Evolutionary conservation across 2,888 invertebrate genomes (phyloP).

Genomic region (Eristalis arbustorum): DNA sequence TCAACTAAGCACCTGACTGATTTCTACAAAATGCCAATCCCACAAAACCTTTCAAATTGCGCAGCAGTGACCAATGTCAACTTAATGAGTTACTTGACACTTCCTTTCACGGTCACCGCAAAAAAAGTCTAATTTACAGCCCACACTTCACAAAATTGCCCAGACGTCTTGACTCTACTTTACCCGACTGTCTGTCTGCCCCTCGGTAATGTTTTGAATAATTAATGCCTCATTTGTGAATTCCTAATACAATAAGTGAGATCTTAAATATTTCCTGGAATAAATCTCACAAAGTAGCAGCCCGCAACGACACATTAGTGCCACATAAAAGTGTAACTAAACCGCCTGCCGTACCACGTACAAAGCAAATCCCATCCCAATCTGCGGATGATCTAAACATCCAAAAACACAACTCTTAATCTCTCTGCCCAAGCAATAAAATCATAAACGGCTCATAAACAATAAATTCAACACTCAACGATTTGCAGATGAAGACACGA

Average conservation of each 20-base stretch:
- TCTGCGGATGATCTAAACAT: neutral
- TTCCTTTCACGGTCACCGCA: too few species aligned
- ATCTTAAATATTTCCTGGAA: neutral
- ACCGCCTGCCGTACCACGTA: neutral
- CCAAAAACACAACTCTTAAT: neutral
- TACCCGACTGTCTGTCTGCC: neutral
- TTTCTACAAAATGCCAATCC: too few species aligned
- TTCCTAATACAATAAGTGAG: neutral
- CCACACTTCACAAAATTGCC: neutral
- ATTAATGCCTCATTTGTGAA: neutral
- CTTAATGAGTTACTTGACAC: too few species aligned
- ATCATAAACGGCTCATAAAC: neutral
- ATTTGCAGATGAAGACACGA: neutral
- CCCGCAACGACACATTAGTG: neutral
- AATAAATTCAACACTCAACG: neutral
- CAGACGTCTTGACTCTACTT: neutral
- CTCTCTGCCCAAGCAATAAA: neutral
- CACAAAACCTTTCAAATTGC: too few species aligned
- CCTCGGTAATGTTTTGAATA: neutral
- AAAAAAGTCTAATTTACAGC: too few species aligned
- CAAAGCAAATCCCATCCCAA: neutral
- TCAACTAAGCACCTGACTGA: too few species aligned
- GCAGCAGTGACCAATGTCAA: too few species aligned
- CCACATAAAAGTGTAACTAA: conserved; percentile 6
- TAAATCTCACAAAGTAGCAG: neutral